phyloP scores from a whole-genome alignment of 2,113 vertebrate species.

The Charina bottae region DNA sequence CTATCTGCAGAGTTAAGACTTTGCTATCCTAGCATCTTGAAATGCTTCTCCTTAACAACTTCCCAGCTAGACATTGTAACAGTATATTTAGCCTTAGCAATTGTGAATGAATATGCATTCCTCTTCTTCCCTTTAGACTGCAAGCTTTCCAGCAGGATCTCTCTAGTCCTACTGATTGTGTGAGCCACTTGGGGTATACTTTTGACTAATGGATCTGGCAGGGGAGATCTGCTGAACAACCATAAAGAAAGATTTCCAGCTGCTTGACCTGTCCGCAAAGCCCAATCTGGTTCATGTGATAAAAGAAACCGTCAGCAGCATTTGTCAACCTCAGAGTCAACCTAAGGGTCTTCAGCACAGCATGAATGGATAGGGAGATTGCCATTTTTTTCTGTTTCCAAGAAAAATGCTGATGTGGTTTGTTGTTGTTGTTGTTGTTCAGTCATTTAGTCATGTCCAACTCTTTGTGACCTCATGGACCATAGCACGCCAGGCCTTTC shows the following conservation, averaged over 20 bases:
- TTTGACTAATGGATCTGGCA: neutral
- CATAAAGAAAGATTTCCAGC: neutral
- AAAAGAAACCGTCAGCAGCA: neutral
- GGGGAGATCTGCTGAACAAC: neutral
- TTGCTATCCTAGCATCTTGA: neutral
- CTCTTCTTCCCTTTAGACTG: neutral
- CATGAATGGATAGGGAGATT: neutral
- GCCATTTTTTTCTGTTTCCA: neutral
- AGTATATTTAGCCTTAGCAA: neutral
- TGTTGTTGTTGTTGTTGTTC: too few relatives aligned
- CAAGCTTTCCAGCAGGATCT: neutral
- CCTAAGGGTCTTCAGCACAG: neutral
- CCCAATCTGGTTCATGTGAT: neutral
- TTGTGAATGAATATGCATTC: neutral
- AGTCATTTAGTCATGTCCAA: too few relatives aligned
- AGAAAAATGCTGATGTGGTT: neutral
- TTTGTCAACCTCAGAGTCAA: neutral
- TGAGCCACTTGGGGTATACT: neutral
- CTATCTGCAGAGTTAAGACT: neutral
- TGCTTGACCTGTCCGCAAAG: neutral
- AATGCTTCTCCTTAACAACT: neutral
- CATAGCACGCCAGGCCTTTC: too few relatives aligned
- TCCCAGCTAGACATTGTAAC: neutral
- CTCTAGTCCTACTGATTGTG: neutral
- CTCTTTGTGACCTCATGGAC: too few relatives aligned